These are phyloP conservation scores for Agrochola macilenta DNA, from an alignment of 2,888 invertebrate genomes.

Conservation along the genomic window DNA sequence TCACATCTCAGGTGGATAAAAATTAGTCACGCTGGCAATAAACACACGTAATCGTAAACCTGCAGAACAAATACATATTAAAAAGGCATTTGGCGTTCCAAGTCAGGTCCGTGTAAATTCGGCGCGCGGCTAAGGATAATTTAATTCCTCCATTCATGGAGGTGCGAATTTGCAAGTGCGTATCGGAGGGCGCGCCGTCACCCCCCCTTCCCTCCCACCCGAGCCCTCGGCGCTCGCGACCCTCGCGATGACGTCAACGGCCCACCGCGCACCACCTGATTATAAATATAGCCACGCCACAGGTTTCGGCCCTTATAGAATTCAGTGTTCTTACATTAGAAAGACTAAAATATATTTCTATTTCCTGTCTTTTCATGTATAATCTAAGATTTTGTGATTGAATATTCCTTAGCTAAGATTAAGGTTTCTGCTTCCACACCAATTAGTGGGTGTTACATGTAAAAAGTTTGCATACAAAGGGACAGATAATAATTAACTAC, in stretches of 20 bases:
- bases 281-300: slow-evolving; percentile 90
- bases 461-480: neutral
- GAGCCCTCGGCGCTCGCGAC: slow-evolving; percentile 70
- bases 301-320: slow-evolving; percentile 84
- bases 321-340: slow-evolving; percentile 68
- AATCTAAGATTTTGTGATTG: neutral
- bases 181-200: slow-evolving; percentile 84
- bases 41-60: slow-evolving; percentile 43
- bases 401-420: neutral
- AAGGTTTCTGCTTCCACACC: neutral
- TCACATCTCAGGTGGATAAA: slow-evolving; percentile 29
- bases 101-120: slow-evolving; percentile 81
- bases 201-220: slow-evolving; percentile 55
- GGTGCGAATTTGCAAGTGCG: slow-evolving; percentile 90
- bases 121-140: slow-evolving; percentile 82
- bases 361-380: slow-evolving; percentile 15
- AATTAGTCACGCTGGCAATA: slow-evolving; percentile 36
- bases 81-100: slow-evolving; percentile 74
- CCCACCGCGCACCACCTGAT: slow-evolving; percentile 85
- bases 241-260: slow-evolving; percentile 87
- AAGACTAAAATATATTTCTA: slow-evolving; percentile 57
- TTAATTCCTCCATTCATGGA: slow-evolving; percentile 89
- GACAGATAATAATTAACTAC: no score
- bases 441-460: neutral
- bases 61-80: slow-evolving; percentile 63